A percentile compares a stretch with the other conserved stretches of the same genome.
Evolutionary conservation across 23 tunicate species (phyloP).

Genomic region (Ciona savignyi): DNA sequence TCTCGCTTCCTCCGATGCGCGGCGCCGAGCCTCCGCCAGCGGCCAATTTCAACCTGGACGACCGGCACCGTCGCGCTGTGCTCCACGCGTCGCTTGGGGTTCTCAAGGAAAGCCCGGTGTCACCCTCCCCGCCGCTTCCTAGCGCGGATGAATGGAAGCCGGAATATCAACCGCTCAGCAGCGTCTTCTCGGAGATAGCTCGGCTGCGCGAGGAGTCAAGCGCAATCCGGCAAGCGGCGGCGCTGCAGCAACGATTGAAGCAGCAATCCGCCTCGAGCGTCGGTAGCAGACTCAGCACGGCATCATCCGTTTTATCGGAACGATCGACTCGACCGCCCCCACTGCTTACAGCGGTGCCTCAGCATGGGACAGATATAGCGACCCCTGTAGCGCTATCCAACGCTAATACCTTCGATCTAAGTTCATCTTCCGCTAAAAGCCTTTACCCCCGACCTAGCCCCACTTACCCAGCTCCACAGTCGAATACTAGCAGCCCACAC

Average conservation of each 20-base stretch:
- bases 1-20: not conserved
- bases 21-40: slow-evolving; percentile 6
- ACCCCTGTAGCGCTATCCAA: slow-evolving; percentile 10
- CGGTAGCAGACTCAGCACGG: slow-evolving; percentile 13
- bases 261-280: slow-evolving; percentile 4
- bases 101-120: not conserved
- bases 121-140: not conserved
- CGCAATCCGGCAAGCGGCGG: slow-evolving; percentile 28
- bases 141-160: slow-evolving; percentile 40
- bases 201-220: slow-evolving; percentile 42
- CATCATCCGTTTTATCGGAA: slow-evolving; percentile 16
- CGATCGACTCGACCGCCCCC: slow-evolving; percentile 41
- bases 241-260: slow-evolving; percentile 1
- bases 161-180: slow-evolving; percentile 66
- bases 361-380: slow-evolving; percentile 3
- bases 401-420: slow-evolving; percentile 3
- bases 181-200: slow-evolving; percentile 67
- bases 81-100: not conserved
- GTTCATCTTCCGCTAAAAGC: slow-evolving; percentile 18
- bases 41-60: slow-evolving; percentile 8
- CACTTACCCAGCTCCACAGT: slow-evolving; percentile 5
- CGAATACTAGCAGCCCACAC: not conserved
- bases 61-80: not conserved
- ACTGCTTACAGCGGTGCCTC: slow-evolving; percentile 58
- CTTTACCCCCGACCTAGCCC: slow-evolving; percentile 24